Percentiles rank a stretch among this genome's conserved stretches.
Evolutionary conservation across 2,797 vertebrate genomes (phyloP).

Genomic region (Muscicapa striata): DNA sequence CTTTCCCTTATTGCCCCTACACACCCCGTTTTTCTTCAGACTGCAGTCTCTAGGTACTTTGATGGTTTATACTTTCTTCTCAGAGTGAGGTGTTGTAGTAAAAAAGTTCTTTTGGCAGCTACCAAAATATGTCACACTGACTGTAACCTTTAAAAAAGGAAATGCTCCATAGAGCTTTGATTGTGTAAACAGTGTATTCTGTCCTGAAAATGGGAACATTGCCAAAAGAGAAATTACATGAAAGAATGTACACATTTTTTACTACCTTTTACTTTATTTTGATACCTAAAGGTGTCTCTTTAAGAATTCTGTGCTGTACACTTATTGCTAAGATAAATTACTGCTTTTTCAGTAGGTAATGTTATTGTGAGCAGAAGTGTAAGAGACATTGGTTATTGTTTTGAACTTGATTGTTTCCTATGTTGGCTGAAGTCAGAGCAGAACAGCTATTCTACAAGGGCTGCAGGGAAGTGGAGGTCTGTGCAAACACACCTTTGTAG

Average conservation of each 20-base stretch:
- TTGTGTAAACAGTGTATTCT: constrained; percentile 30
- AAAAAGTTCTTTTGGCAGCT: constrained; percentile 50
- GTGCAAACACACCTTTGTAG: not conserved
- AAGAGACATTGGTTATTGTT: not conserved
- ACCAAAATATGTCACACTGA: constrained; percentile 38
- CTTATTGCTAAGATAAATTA: not conserved
- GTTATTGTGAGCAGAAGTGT: not conserved
- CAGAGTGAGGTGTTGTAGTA: constrained; percentile 22
- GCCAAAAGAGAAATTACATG: not conserved
- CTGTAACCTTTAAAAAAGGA: constrained; percentile 60
- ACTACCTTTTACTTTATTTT: not conserved
- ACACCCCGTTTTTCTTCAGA: not conserved
- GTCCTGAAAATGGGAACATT: not conserved
- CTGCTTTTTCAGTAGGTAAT: not conserved
- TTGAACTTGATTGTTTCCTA: not conserved
- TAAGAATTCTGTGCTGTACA: not conserved
- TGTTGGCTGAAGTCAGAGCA: not conserved
- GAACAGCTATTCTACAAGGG: not conserved
- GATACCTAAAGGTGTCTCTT: not conserved
- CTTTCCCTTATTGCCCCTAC: not conserved
- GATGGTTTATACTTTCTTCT: constrained; percentile 49
- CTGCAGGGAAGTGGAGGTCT: not conserved
- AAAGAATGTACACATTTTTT: not conserved
- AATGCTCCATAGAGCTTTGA: constrained; percentile 55
- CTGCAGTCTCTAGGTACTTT: not conserved